phyloP scores from a whole-genome alignment of 2,888 invertebrate genomes.

The Drosophila sordidapex region DNA sequence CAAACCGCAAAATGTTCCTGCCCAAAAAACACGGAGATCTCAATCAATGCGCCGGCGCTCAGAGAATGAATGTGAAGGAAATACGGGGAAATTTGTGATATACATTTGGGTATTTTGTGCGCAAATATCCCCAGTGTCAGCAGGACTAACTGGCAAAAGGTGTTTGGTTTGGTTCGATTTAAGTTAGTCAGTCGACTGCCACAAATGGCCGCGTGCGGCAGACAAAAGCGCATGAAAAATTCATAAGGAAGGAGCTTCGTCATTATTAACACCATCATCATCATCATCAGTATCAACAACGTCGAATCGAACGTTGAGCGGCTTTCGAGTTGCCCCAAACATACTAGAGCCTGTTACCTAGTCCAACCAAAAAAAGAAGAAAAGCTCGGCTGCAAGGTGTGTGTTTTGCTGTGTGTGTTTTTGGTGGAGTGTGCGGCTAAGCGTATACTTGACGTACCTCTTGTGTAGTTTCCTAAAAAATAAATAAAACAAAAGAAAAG shows the following conservation, averaged over 20 bases:
- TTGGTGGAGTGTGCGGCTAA: slow-evolving; percentile 40
- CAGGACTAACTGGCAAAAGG: slow-evolving; percentile 68
- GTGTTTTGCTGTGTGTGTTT: slow-evolving; percentile 45
- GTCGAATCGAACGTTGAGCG: slow-evolving; percentile 56
- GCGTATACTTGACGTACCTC: slow-evolving; percentile 54
- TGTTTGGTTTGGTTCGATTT: slow-evolving; percentile 49
- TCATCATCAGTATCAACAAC: slow-evolving; percentile 24
- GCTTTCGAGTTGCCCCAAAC: slow-evolving; percentile 48
- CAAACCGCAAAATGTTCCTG: background rate
- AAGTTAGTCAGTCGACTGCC: slow-evolving; percentile 79
- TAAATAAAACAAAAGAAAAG: slow-evolving; percentile 12
- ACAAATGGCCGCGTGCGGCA: slow-evolving; percentile 80
- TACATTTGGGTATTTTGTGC: background rate
- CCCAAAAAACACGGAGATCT: background rate
- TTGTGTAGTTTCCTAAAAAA: slow-evolving; percentile 52
- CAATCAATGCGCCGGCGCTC: slow-evolving; percentile 44
- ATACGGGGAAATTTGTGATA: slow-evolving; percentile 38
- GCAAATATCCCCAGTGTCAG: slow-evolving; percentile 17
- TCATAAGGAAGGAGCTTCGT: slow-evolving; percentile 57
- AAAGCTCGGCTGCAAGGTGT: slow-evolving; percentile 29
- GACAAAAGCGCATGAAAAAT: slow-evolving; percentile 83
- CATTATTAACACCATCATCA: slow-evolving; percentile 33
- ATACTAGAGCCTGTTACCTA: slow-evolving; percentile 26
- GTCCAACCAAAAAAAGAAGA: slow-evolving; percentile 6
- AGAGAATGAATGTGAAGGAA: slow-evolving; percentile 22